Base-by-base conservation (phyloP, 2,888 invertebrate species). In the Gisinianus flammeolus region DNA sequence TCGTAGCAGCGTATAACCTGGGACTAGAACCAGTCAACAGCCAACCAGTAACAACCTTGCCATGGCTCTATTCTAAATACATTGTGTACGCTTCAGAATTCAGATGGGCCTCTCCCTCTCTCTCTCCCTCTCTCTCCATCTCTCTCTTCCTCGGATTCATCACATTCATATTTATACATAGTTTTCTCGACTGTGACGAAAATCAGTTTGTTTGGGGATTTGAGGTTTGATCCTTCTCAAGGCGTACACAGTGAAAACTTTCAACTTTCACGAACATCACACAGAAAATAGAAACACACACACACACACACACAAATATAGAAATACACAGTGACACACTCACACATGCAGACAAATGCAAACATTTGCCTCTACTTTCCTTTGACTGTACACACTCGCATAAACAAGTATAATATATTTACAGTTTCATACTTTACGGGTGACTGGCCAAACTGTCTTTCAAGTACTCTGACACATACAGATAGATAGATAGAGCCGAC, bases 181-280 rank as follows among this genome's bases (percentile, higher is more conserved):
- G 16, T 44, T 12, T 12, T n/a, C n/a, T 24, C 16, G 26, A 58
- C 22, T 58, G 58, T 10, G 19, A 19, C 58, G 35, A 73, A 73
- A 58, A n/a, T 62, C 73, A 79, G 70, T 79, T 75, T 79, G 70
- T 69, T 78, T 62, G 64, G 73, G 75, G 75, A 79, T 75, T 79
- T 75, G 75, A 26, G 75, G 56, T 70, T 73, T 79, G 74, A 79
- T 71, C 70, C 52, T 33, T 64, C 64, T 62, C 58, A 64, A 62
- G 69, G 73, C 62, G 28, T 26, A 24, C 10, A 24, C 26, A 71
- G 54, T n/a, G 35, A 33, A 58, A 58, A 44, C 58, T 58, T 58
- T 58, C 58, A 24, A 24, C 58, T 58, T 24, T 58, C 22, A 24
- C 5, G 12, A 2, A 44, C 12, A 44, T 44, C 44, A n/a, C 44